These are phyloP conservation scores for Candoia aspera DNA, from an alignment of 2,113 vertebrate genomes.

Conservation along the genomic window DNA sequence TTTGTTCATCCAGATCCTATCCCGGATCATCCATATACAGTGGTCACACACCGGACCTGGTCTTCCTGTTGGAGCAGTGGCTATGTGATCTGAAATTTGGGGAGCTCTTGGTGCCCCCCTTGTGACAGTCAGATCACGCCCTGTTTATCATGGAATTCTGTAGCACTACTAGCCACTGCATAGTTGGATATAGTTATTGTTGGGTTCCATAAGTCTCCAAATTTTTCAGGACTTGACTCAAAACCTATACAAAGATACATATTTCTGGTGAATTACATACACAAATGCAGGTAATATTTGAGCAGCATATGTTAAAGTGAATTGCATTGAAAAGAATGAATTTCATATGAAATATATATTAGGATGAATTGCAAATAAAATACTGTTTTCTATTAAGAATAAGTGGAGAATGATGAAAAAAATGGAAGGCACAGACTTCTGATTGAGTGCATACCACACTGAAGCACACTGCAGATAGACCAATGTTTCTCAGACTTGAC, in stretches of 20 bases:
- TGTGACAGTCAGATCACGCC: too few species aligned
- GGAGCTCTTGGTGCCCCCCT: too few species aligned
- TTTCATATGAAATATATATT: not conserved
- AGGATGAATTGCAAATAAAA: not conserved
- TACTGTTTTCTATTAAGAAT: not conserved
- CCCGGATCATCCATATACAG: too few species aligned
- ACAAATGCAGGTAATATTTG: not conserved
- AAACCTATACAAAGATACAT: not conserved
- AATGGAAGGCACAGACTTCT: too few species aligned
- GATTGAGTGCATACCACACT: not conserved
- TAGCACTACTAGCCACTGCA: too few species aligned
- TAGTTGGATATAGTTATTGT: too few species aligned
- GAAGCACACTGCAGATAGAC: not conserved
- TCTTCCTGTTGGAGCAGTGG: too few species aligned
- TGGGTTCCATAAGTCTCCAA: not conserved
- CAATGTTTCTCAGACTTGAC: not conserved
- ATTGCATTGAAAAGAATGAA: not conserved
- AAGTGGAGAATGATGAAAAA: not conserved
- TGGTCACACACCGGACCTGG: too few species aligned
- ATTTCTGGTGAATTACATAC: not conserved
- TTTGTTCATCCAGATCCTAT: too few species aligned
- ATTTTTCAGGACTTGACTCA: not conserved
- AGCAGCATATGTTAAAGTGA: not conserved
- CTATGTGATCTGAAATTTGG: too few species aligned
- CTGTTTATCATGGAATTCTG: too few species aligned